Conservation (phyloP, 2,888 invertebrate species). For the Trichopoda pennipes region DNA sequence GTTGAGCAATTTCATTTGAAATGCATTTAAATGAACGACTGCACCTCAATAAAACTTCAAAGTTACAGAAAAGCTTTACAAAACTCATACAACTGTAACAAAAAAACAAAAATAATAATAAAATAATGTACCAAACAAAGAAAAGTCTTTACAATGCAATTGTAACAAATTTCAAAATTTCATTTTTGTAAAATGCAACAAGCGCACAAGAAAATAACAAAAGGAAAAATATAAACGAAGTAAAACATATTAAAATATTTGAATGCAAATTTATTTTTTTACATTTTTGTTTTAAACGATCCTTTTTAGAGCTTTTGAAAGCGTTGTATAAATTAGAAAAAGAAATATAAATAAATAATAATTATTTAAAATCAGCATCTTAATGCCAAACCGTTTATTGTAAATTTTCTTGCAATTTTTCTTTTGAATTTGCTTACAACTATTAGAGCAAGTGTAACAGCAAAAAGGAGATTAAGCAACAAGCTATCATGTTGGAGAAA, state of each 20-base stretch:
- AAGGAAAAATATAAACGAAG: not conserved
- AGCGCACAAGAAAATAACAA: not conserved
- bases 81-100: slow-evolving; percentile 39
- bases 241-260: slow-evolving; percentile 34
- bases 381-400: too few relatives aligned
- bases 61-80: slow-evolving; percentile 41
- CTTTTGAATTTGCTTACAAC: too few relatives aligned
- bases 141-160: slow-evolving; percentile 8
- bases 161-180: slow-evolving; percentile 22
- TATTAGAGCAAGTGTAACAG: too few relatives aligned
- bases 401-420: too few relatives aligned
- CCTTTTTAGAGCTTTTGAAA: too few relatives aligned
- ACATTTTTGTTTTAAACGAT: too few relatives aligned
- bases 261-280: not conserved
- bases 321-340: too few relatives aligned
- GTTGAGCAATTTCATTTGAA: slow-evolving; percentile 56
- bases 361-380: too few relatives aligned
- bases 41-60: slow-evolving; percentile 58
- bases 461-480: too few relatives aligned
- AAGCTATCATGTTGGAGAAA: too few relatives aligned
- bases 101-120: too few relatives aligned
- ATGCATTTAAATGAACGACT: slow-evolving; percentile 55
- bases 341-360: too few relatives aligned
- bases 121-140: slow-evolving; percentile 37
- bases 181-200: not conserved